Conservation (phyloP, 2,888 invertebrate genomes). For the Agapetus fuscipes region DNA sequence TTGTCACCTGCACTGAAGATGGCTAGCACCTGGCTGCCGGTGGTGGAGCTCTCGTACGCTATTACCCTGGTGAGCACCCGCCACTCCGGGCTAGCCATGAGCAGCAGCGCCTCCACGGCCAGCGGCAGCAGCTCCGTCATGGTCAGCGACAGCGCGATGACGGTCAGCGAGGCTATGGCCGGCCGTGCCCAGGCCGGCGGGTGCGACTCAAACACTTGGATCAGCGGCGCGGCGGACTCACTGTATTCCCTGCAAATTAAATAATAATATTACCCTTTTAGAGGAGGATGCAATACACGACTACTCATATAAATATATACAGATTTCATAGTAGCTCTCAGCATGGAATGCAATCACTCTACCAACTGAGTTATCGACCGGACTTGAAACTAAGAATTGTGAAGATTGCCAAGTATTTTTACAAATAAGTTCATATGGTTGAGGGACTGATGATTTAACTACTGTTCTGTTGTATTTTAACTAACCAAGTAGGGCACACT, state of each 20-base stretch:
- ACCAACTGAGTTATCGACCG: too few relatives aligned
- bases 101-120: conserved; percentile 45
- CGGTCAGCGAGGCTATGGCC: conserved; percentile 48
- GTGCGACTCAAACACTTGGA: conserved; percentile 48
- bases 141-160: conserved; percentile 50
- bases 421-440: too few relatives aligned
- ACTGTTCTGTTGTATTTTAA: too few relatives aligned
- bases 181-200: conserved; percentile 52
- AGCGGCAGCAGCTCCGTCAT: conserved; percentile 51
- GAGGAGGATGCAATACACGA: too few relatives aligned
- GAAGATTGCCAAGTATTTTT: too few relatives aligned
- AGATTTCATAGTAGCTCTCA: too few relatives aligned
- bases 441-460: too few relatives aligned
- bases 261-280: conserved; percentile 9
- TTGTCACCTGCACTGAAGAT: conserved; percentile 51
- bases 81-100: conserved; percentile 52
- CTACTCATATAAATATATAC: too few relatives aligned
- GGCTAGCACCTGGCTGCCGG: conserved; percentile 53
- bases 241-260: conserved; percentile 42
- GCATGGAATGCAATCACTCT: too few relatives aligned
- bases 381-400: too few relatives aligned
- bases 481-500: too few relatives aligned
- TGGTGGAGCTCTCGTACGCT: conserved; percentile 48
- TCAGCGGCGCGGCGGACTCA: conserved; percentile 49
- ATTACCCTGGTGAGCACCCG: conserved; percentile 50